These are phyloP conservation scores for Augiades crinisus DNA, from an alignment of 2,888 invertebrate genomes.

Conservation along the genomic window DNA sequence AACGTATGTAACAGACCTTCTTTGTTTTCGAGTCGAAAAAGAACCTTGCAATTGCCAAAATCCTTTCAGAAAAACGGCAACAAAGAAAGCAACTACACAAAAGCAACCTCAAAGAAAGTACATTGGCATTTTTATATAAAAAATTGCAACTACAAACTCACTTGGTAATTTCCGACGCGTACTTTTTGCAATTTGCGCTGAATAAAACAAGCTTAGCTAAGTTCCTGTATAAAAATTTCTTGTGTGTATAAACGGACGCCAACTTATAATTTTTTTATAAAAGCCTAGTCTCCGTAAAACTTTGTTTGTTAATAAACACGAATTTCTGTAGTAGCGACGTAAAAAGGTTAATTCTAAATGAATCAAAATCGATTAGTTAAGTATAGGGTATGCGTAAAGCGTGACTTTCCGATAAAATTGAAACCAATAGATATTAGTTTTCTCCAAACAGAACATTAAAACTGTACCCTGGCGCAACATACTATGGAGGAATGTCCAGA, in stretches of 20 bases:
- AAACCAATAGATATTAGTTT: no score
- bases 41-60: background rate
- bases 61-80: constrained; percentile 2
- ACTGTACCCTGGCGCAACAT: no score
- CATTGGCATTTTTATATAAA: constrained; percentile 4
- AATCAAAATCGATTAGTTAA: no score
- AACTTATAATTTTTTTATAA: background rate
- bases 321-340: no score
- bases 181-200: constrained; percentile 8
- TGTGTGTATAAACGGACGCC: background rate
- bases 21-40: background rate
- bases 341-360: no score
- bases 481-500: no score
- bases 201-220: background rate
- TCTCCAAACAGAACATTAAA: no score
- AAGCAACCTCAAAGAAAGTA: background rate
- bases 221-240: background rate
- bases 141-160: constrained; percentile 16
- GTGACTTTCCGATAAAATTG: no score
- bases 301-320: no score
- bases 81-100: background rate
- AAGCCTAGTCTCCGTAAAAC: background rate
- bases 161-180: constrained; percentile 9
- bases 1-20: background rate
- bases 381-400: no score